Percentiles rank a stretch among this genome's conserved stretches.
Conservation (phyloP, 2,113 vertebrate genomes). For the Strix uralensis region DNA sequence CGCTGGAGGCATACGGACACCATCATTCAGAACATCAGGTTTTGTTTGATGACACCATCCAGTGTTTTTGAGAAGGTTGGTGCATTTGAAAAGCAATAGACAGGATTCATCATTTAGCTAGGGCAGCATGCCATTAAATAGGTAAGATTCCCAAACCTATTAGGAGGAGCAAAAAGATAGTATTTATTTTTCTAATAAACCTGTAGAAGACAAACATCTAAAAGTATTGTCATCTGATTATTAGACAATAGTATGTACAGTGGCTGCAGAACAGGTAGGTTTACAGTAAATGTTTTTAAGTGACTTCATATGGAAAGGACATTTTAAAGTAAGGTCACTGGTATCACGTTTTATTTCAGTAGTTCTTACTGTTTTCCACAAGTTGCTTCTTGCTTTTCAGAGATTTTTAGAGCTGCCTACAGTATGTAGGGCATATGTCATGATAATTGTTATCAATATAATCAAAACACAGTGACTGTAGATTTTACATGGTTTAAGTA, state of each 20-base stretch:
- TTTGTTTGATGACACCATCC: constrained; percentile 98
- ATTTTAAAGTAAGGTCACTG: not conserved
- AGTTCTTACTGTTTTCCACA: not conserved
- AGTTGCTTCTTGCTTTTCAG: constrained; percentile 6
- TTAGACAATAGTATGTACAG: constrained; percentile 40
- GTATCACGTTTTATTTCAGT: not conserved
- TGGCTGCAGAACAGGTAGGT: constrained; percentile 69
- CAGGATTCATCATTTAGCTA: constrained; percentile 71
- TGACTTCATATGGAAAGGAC: not conserved
- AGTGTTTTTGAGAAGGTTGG: constrained; percentile 97
- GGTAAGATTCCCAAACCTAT: constrained; percentile 48
- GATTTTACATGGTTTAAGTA: not conserved
- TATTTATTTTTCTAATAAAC: constrained; percentile 32
- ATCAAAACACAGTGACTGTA: not conserved
- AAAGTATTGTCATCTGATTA: constrained; percentile 41
- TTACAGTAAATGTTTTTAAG: constrained; percentile 19
- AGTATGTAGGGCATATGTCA: not conserved
- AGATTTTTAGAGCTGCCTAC: not conserved
- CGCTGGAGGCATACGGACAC: constrained; percentile 98
- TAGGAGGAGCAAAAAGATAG: constrained; percentile 45
- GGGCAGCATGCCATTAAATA: constrained; percentile 65
- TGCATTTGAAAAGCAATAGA: constrained; percentile 79
- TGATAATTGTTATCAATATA: not conserved
- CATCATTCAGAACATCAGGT: constrained; percentile 97
- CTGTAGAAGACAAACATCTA: constrained; percentile 6